Conservation (phyloP, 2,888 invertebrate genomes). For the Pyrochroa serraticornis region DNA sequence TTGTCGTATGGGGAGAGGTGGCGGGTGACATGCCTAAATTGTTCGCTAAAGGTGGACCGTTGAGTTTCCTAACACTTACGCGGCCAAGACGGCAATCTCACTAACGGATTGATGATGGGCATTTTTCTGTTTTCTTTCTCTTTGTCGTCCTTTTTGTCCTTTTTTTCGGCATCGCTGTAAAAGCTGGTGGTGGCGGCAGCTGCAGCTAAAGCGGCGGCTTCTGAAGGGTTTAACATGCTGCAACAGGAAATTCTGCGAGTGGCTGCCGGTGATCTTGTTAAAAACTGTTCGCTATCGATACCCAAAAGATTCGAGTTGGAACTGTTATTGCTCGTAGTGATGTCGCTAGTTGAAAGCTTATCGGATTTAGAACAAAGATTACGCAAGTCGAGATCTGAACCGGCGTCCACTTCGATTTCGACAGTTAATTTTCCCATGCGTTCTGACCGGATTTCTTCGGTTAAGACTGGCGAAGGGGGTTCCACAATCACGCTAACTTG, state of each 20-base stretch:
- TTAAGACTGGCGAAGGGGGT: slow-evolving; percentile 75
- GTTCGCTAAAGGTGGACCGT: too few species aligned
- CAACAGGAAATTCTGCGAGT: slow-evolving; percentile 91
- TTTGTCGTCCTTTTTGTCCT: slow-evolving; percentile 51
- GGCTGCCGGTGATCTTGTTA: slow-evolving; percentile 81
- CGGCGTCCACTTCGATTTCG: slow-evolving; percentile 49
- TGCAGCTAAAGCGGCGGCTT: slow-evolving; percentile 66
- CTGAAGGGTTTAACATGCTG: slow-evolving; percentile 80
- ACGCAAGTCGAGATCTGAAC: slow-evolving; percentile 50
- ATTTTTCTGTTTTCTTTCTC: slow-evolving; percentile 69
- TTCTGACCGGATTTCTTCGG: slow-evolving; percentile 58
- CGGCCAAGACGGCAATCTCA: slow-evolving; percentile 87
- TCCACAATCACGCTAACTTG: slow-evolving; percentile 77
- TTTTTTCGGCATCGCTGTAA: slow-evolving; percentile 56
- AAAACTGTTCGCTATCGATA: slow-evolving; percentile 69
- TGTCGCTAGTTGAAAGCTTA: slow-evolving; percentile 51
- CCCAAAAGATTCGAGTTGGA: slow-evolving; percentile 67
- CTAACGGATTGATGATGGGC: slow-evolving; percentile 90
- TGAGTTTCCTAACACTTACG: slow-evolving; percentile 59
- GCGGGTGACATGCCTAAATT: too few species aligned
- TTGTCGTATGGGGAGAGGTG: too few species aligned
- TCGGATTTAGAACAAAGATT: slow-evolving; percentile 51
- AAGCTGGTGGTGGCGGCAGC: slow-evolving; percentile 66
- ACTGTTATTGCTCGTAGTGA: slow-evolving; percentile 54
- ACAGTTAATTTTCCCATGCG: slow-evolving; percentile 50